Evolutionary conservation across 2,113 vertebrate genomes (phyloP), one percentile per base, ranked within the genome.

Genomic region (Pygathrix nemaeus): DNA sequence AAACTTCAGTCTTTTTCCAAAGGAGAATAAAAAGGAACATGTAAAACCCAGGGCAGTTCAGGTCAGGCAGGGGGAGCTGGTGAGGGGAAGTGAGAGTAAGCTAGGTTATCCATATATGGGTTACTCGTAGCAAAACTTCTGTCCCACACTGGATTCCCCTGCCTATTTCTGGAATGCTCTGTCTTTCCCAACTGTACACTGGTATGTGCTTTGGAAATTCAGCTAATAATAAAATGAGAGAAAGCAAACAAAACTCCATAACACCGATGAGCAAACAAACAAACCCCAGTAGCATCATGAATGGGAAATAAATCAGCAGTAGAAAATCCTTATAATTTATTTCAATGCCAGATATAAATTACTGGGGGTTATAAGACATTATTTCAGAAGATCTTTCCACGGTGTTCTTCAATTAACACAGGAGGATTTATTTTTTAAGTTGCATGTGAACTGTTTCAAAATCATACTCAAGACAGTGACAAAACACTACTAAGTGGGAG

Each of bases 91-190:
- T 38, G 50, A 82, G 87, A 92, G 83, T 89, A 55, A 85, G 52
- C 61, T 38, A 52, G 70, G 59, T 91, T 90, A 86, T 35, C 95
- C 93, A 96, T 94, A 97, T 96, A 97, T 93, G 97, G 97, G 78
- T 97, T 70, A 90, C 73, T 97, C 61, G 8, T 72, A 84, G 92
- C 50, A 76, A 88, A 96, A 93, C 75, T 64, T 92, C 50, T 50
- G 70, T 81, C 75, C n/a, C 92, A 89, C 86, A 85, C 79, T 94
- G 86, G 86, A 92, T 95, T 91, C 87, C 75, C 96, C 93, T 80
- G 80, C 23, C 52, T 90, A 82, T 96, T 97, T 98, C 92, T 96
- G 96, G 96, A 97, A 94, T 94, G 57, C n/a, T 87, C 92, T 79
- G 48, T 96, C 79, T 96, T 95, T 97, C 85, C 95, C 90, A 96